These are phyloP conservation scores for Alces alces DNA, from an alignment of 2,113 vertebrate species.

Conservation along the genomic window DNA sequence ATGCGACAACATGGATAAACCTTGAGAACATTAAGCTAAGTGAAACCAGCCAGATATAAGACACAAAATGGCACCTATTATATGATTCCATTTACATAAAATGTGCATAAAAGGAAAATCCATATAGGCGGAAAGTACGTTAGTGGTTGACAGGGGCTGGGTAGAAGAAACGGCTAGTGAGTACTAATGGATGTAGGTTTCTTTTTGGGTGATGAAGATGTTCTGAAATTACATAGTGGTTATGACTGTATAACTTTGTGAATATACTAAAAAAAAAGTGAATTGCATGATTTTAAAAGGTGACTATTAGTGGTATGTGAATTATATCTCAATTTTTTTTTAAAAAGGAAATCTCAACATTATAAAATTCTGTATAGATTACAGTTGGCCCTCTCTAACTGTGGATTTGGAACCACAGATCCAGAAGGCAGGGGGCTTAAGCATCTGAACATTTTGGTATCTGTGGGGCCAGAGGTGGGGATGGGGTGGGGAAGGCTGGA, in stretches of 20 bases:
- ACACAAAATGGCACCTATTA: not conserved
- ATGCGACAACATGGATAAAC: not conserved
- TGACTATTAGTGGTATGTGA: not conserved
- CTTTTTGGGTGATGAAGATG: not conserved
- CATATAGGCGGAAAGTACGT: not conserved
- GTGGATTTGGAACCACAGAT: too few species aligned
- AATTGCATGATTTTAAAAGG: not conserved
- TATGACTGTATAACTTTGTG: not conserved
- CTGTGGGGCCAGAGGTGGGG: not conserved
- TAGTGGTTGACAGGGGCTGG: not conserved
- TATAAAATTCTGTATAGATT: not conserved
- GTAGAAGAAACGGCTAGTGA: not conserved
- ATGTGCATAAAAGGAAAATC: not conserved
- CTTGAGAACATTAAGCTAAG: not conserved
- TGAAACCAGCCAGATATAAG: not conserved
- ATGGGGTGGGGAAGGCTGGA: not conserved
- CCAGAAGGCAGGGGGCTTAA: not conserved
- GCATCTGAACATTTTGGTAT: not conserved
- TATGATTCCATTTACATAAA: not conserved
- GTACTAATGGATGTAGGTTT: not conserved
- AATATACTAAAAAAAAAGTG: not conserved
- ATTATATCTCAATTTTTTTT: not conserved
- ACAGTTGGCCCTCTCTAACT: not conserved
- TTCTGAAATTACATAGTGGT: not conserved
- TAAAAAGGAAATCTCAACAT: not conserved